Conservation (phyloP, 2,888 invertebrate genomes). For the Dichetophora obliterata region DNA sequence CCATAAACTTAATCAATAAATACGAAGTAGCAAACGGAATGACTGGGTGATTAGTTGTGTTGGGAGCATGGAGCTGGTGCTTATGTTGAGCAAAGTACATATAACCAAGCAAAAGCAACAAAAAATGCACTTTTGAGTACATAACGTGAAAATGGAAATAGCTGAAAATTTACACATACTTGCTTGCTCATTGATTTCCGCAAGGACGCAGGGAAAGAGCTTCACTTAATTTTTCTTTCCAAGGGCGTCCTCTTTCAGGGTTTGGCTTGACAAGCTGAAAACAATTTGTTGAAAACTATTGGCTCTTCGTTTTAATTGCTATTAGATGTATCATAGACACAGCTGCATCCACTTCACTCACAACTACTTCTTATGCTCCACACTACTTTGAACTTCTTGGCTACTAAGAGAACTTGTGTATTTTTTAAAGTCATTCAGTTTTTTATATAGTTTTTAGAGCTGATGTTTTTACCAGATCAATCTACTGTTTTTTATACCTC, state of each 20-base stretch:
- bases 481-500: background rate
- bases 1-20: conserved; percentile 9
- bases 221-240: background rate
- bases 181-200: background rate
- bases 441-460: background rate
- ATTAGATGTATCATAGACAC: background rate
- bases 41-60: background rate
- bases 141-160: conserved; percentile 4
- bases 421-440: background rate
- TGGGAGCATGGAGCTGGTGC: background rate
- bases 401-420: background rate
- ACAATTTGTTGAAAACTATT: background rate
- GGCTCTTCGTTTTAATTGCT: background rate
- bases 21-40: background rate
- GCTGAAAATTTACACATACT: background rate
- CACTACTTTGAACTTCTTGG: background rate
- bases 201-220: background rate
- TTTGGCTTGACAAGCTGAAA: background rate
- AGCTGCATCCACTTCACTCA: background rate
- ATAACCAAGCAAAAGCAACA: background rate
- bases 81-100: too few relatives aligned
- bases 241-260: conserved; percentile 7
- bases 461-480: background rate
- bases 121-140: background rate
- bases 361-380: background rate